These are phyloP conservation scores for Gopherus evgoodei DNA, from an alignment of 2,113 vertebrate species.

Conservation along the genomic window DNA sequence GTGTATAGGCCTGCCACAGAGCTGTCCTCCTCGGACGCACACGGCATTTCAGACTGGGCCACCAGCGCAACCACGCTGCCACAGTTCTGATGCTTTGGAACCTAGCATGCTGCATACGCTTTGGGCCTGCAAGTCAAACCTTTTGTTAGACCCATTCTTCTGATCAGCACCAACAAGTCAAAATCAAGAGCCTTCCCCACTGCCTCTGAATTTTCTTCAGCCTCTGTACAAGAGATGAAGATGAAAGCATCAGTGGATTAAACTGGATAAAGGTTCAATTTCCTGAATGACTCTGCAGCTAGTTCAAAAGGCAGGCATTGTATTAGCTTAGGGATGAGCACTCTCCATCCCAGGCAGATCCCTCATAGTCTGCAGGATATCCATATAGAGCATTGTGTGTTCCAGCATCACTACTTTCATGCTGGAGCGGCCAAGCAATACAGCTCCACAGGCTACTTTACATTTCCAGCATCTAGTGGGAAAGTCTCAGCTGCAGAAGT, in stretches of 20 bases:
- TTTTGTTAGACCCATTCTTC: neutral
- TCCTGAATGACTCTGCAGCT: neutral
- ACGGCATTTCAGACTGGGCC: neutral
- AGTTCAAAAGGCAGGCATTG: neutral
- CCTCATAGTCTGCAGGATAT: neutral
- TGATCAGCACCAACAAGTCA: neutral
- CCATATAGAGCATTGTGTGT: neutral
- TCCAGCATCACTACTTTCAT: neutral
- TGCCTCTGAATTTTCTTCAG: neutral
- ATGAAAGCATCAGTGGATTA: neutral
- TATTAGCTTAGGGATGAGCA: neutral
- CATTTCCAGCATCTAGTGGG: neutral
- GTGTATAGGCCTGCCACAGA: neutral
- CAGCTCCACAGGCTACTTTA: neutral
- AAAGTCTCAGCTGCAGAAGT: neutral
- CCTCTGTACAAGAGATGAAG: neutral
- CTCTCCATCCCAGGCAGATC: neutral
- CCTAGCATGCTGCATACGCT: too few species aligned
- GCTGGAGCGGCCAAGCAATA: neutral
- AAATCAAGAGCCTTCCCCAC: neutral
- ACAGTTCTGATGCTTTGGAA: neutral
- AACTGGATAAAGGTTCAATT: neutral
- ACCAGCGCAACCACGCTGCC: neutral
- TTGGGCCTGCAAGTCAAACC: neutral
- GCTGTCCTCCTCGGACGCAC: neutral